A percentile compares a stretch with the other conserved stretches of the same genome.
phyloP scores from a whole-genome alignment of 2,888 invertebrate species.

The Nomada lathburiana region DNA sequence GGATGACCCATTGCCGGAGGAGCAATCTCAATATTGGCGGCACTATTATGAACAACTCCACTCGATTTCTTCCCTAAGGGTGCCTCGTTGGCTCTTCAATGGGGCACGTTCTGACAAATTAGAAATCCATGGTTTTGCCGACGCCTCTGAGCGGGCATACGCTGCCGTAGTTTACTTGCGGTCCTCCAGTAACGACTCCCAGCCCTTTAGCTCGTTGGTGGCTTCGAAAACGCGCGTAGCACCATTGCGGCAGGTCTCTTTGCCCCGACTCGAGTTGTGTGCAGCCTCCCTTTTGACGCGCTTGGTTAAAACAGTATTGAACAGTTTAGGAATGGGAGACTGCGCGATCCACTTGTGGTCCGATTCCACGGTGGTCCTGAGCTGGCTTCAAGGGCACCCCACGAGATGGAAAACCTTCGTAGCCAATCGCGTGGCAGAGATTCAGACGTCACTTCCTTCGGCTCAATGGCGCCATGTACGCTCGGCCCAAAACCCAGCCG shows the following conservation, averaged over 20 bases:
- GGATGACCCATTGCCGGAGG: too few relatives aligned
- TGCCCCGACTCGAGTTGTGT: constrained; percentile 5
- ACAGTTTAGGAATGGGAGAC: background rate
- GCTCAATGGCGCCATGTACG: background rate
- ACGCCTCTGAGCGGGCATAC: too few relatives aligned
- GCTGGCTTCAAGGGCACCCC: background rate
- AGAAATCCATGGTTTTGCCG: too few relatives aligned
- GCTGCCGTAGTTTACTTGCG: too few relatives aligned
- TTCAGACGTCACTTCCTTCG: background rate
- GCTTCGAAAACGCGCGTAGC: constrained; percentile 3
- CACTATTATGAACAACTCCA: too few relatives aligned
- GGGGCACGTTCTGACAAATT: too few relatives aligned
- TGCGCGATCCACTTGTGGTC: background rate
- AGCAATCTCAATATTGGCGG: too few relatives aligned
- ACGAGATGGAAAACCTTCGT: background rate
- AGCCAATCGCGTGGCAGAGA: background rate
- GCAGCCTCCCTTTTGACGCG: background rate
- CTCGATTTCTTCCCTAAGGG: too few relatives aligned
- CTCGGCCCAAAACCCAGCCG: background rate
- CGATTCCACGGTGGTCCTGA: background rate
- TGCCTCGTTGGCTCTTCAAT: too few relatives aligned
- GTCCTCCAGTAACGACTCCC: too few relatives aligned
- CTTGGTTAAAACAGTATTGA: background rate
- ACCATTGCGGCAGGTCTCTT: background rate
- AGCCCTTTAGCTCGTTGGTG: too few relatives aligned